Percentiles rank a stretch among this genome's conserved stretches.
Conservation (phyloP, 2,797 vertebrate genomes). For the Chloroceryle inda region DNA sequence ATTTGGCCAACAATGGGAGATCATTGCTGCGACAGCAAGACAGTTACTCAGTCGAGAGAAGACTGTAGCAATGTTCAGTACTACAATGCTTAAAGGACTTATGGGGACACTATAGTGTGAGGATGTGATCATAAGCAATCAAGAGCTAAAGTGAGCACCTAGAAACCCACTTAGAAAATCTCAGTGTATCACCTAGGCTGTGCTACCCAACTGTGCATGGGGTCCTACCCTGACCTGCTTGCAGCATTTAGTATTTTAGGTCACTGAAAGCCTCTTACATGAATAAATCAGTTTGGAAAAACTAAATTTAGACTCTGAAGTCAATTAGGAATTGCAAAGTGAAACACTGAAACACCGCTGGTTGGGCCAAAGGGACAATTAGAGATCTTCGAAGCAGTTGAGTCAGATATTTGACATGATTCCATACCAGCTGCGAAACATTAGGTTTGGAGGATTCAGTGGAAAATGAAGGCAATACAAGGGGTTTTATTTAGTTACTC, state of each 20-base stretch:
- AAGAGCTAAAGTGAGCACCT: not conserved
- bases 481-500: not conserved
- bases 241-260: not conserved
- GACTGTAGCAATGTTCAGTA: not conserved
- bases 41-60: not conserved
- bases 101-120: not conserved
- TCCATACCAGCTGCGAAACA: not conserved
- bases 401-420: not conserved
- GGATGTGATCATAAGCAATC: not conserved
- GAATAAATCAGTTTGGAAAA: not conserved
- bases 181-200: not conserved
- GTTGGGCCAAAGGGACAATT: not conserved
- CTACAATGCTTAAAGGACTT: not conserved
- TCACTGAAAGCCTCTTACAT: not conserved
- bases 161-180: not conserved
- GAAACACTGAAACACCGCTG: not conserved
- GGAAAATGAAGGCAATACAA: not conserved
- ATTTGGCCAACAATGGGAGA: not conserved
- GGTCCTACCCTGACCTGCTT: not conserved
- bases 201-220: rapidly evolving
- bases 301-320: not conserved
- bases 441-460: not conserved
- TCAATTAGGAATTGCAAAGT: not conserved
- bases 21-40: not conserved
- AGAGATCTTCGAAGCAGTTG: not conserved